Evolutionary conservation across 2,113 vertebrate genomes (phyloP), one percentile per base, ranked within the genome.

Genomic region (Steatornis caripensis): DNA sequence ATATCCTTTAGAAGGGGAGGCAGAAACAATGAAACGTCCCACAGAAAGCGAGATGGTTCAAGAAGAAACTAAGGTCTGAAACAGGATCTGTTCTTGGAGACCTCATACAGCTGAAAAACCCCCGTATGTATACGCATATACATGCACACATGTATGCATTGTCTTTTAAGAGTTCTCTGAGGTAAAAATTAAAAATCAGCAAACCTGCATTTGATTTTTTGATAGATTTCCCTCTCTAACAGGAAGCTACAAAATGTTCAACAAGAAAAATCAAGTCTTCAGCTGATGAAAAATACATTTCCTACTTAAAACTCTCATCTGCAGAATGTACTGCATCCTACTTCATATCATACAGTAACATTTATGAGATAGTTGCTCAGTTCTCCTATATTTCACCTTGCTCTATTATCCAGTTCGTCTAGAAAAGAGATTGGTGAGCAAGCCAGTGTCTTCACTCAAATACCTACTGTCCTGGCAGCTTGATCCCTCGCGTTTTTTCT

Each of bases 101-200:
- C 11, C 2, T 69, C 23, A 13, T 4, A 37, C 5, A 76, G 13
- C 30, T 46, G 30, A 26, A 55, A 77, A 85, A 53, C 8, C 41
- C 8, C 41, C 15, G 1, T 15, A 34, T 1, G 1, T 30, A 18
- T 15, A 12, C 32, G 11, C 27, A 46, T 34, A 30, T 6, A 48
- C 4, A 62, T 0, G 5, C 9, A 49, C 15, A 51, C 9, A 7
- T 22, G 27, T 5, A 46, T 10, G 2, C 12, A 41, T 13, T 70
- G 30, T 6, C 17, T 87, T 81, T 54, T 49, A 46, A 82, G 66
- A 84, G 7, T 55, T 66, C 78, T 75, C 34, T 22, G 18, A 14
- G 5, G 16, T 26, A 78, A 65, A 34, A 39, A 61, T 77, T 51
- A 84, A 46, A 23, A 49, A n/a, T 21, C 45, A 54, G 14, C 32